Evolutionary conservation across 92 coral and sea anemone species (phyloP), one percentile per base, ranked within the genome.

Genomic region (Hydrozoanthus gracilis): DNA sequence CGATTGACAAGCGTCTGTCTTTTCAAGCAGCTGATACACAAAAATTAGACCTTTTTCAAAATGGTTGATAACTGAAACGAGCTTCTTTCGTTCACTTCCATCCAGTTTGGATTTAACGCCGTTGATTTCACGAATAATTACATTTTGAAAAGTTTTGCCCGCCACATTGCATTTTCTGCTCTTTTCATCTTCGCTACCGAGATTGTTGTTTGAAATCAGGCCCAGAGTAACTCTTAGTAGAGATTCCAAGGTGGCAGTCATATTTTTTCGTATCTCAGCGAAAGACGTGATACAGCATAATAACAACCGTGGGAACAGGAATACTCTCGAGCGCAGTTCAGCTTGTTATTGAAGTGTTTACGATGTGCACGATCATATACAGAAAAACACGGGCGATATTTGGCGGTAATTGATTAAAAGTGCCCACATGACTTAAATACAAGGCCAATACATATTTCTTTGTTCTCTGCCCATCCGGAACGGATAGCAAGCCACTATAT

Each of bases 101-200:
- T 62, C 85, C 47, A 80, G 74, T 48, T 65, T 80, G 7, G 85
- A 80, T 67, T 80, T 80, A 65, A 80, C 58, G 65, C 74, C 51
- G 62, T 62, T 80, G 55, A 80, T 80, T 65, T 80, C 85, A 62
- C 85, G 85, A 67, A 80, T 50, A 60, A 80, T 13, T 35, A 64
- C 60, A 73, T 80, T 80, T 80, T 80, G 85, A 48, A 80, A 80
- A 39, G 69, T 80, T 51, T 64, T 80, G 73, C 69, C 85, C 10
- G 17, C 61, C 15, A 65, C 61, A 11, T 49, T 65, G 73, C 50
- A 16, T 20, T 80, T 80, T 18, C 20, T 80, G 46, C 58, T 16
- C 44, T 49, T 80, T 80, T 80, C 85, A 10, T 15, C 46, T 48
- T 18, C n/a, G 16, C 13, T 80, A 46, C 65, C 73, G 35, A 49